Evolutionary conservation across 2,797 vertebrate species (phyloP), one percentile per base, ranked within the genome.

Genomic region (Telmatherina bonti): DNA sequence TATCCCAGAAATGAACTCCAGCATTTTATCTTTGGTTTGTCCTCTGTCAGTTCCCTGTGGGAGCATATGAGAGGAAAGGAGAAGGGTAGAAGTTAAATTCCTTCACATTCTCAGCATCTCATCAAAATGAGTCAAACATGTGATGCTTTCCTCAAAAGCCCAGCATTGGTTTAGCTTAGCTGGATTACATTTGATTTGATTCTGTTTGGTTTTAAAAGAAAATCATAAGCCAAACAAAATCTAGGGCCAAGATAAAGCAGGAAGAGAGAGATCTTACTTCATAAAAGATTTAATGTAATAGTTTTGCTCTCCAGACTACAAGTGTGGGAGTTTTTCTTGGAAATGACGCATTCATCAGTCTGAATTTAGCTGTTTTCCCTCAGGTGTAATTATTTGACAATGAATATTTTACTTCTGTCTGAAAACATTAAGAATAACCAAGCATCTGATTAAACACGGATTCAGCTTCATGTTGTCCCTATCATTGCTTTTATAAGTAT

Each of bases 1-100:
- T 97, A 97, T 58, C 97, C 96, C 1, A 91, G 68, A 36, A 98
- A 91, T 4, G 95, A 81, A 83, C 84, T 96, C 94, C 96, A 97
- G 79, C 96, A 97, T 0, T 71, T 93, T 51, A 94, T 81, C 70
- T 64, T 66, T 13, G 97, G 98, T 73, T 96, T 96, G 60, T 99
- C 94, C 53, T 86, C 65, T 0, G 81, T 93, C 84, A 99, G 85
- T 85, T 99, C 96, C 84, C 97, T 99, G 79, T 30, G 60, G 76
- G 52, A 78, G 11, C 0, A 49, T 12, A 84, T 49, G 62, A 66
- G 31, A 62, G 18, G 45, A 16, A 61, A 31, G 20, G 16, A 54
- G 1, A 20, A n/a, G 7, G 31, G 54, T 47, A 38, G 35, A 41
- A 62, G n/a, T 5, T 4, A 6, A 56, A 26, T 16, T 53, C 12